These are phyloP conservation scores for Sebastes iracundus DNA, from an alignment of 2,797 vertebrate genomes.

Conservation along the genomic window DNA sequence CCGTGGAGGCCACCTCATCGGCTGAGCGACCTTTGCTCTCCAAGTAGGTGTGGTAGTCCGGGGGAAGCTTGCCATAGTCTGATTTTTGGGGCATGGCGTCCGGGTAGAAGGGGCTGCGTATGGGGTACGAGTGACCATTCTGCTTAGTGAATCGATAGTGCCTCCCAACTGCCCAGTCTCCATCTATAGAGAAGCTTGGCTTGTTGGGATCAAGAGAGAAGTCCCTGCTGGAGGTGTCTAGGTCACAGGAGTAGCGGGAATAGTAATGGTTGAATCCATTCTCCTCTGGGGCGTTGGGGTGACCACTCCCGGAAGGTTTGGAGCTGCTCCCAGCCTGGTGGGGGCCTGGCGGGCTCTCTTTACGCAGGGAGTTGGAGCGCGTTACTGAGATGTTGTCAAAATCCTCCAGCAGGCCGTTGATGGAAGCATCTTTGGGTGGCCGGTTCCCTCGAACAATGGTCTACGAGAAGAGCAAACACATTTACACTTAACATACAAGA, in stretches of 20 bases:
- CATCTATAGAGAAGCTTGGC: conserved; percentile 80
- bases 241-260: conserved; percentile 93
- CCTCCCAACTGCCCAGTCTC: conserved; percentile 84
- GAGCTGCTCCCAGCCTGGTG: conserved; percentile 86
- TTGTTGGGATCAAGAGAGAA: conserved; percentile 84
- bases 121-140: conserved; percentile 89
- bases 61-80: conserved; percentile 87
- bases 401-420: conserved; percentile 96
- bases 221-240: conserved; percentile 87
- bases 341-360: conserved; percentile 92
- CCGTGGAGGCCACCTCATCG: conserved; percentile 84
- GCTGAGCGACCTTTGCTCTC: conserved; percentile 89
- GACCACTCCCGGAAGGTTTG: conserved; percentile 79
- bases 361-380: conserved; percentile 95
- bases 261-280: conserved; percentile 93
- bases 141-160: conserved; percentile 88
- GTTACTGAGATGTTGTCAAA: conserved; percentile 98
- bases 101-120: conserved; percentile 89
- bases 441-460: conserved; percentile 97
- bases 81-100: conserved; percentile 90
- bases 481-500: conserved; percentile 36
- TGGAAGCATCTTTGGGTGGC: conserved; percentile 92
- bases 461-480: conserved; percentile 80
- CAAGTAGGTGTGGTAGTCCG: conserved; percentile 90
- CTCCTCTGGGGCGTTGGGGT: conserved; percentile 84